These are phyloP conservation scores for Brotula barbata DNA, from an alignment of 2,797 vertebrate species.

Conservation along the genomic window DNA sequence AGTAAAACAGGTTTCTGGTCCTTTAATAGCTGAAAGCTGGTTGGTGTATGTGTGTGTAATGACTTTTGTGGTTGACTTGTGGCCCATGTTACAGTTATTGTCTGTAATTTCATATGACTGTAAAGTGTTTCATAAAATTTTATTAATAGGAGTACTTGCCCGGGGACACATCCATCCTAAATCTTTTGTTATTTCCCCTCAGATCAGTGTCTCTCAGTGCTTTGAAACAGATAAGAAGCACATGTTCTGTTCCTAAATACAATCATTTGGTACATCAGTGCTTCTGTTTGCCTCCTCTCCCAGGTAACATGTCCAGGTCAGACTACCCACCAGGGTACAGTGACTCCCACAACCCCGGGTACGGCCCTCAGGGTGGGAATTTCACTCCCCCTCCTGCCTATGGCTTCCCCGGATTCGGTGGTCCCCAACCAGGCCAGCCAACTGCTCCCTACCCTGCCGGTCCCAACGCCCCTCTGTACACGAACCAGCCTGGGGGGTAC, in stretches of 20 bases:
- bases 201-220: neutral
- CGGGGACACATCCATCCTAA: too few species aligned
- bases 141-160: too few species aligned
- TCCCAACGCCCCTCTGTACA: slow-evolving; percentile 20
- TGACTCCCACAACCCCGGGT: slow-evolving; percentile 76
- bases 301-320: slow-evolving; percentile 84
- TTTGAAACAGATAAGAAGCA: neutral
- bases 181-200: neutral
- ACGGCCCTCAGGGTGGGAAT: slow-evolving; percentile 68
- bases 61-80: neutral
- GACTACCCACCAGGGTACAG: slow-evolving; percentile 86
- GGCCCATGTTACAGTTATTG: neutral
- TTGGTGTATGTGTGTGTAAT: neutral
- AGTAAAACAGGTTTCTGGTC: neutral
- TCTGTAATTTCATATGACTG: too few species aligned
- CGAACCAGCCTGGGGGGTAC: slow-evolving; percentile 28
- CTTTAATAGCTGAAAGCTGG: neutral
- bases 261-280: neutral
- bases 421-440: slow-evolving; percentile 55
- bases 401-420: slow-evolving; percentile 66
- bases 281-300: slow-evolving; percentile 8
- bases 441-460: slow-evolving; percentile 65
- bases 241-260: neutral
- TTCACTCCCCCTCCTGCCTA: slow-evolving; percentile 75
- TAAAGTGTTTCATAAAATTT: neutral